These are phyloP conservation scores for Thinocorus orbignyianus DNA, from an alignment of 2,113 vertebrate species.

Conservation along the genomic window DNA sequence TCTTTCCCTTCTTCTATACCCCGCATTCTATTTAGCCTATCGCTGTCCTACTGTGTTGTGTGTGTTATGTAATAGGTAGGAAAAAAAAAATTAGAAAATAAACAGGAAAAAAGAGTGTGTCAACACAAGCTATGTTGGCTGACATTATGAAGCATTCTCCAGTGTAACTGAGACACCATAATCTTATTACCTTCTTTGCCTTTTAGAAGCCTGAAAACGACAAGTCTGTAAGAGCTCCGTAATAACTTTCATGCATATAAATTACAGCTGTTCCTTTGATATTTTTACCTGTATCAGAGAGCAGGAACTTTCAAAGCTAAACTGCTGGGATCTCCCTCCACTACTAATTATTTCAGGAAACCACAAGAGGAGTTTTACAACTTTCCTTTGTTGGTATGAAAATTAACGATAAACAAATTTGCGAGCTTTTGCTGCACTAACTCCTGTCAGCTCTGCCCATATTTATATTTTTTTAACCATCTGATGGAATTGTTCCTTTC, in stretches of 20 bases:
- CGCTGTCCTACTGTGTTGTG: rapidly evolving
- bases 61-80: background rate
- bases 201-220: background rate
- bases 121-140: background rate
- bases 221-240: background rate
- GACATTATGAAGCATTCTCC: background rate
- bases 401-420: background rate
- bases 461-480: background rate
- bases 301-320: background rate
- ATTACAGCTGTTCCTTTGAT: background rate
- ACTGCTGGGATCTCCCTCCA: background rate
- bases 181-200: background rate
- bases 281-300: background rate
- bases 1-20: background rate
- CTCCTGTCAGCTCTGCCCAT: background rate
- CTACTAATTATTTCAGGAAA: background rate
- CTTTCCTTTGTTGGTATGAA: background rate
- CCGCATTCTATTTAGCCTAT: background rate
- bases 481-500: background rate
- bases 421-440: background rate
- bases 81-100: background rate
- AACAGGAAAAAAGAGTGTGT: background rate
- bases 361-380: background rate
- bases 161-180: background rate
- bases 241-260: background rate